phyloP scores from a whole-genome alignment of 2,888 invertebrate species.

The Drosophila picticornis region DNA sequence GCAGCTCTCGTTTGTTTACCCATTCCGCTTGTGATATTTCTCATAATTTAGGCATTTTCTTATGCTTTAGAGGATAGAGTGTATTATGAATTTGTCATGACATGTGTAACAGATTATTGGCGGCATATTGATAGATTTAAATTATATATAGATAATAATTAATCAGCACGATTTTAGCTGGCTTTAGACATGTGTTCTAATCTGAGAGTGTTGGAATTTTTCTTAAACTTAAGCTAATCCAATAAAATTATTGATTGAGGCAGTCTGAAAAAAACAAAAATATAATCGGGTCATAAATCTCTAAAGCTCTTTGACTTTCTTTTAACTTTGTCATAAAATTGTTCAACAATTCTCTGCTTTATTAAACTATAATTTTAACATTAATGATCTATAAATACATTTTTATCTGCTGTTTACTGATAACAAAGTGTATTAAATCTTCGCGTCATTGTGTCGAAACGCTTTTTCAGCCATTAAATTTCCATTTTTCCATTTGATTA shows the following conservation, averaged over 20 bases:
- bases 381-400: background rate
- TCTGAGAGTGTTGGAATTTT: background rate
- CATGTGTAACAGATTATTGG: background rate
- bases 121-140: background rate
- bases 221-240: background rate
- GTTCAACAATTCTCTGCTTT: background rate
- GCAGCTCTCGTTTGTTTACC: constrained; percentile 38
- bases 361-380: background rate
- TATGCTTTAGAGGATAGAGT: background rate
- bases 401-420: background rate
- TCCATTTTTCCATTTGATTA: constrained; percentile 76
- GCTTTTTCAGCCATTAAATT: constrained; percentile 75
- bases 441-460: constrained; percentile 35
- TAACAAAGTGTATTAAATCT: constrained; percentile 13
- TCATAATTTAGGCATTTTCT: constrained; percentile 43
- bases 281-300: background rate
- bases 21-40: constrained; percentile 40
- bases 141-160: background rate
- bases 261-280: background rate
- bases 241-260: background rate
- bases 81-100: background rate
- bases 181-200: background rate
- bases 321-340: background rate
- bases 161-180: background rate
- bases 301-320: background rate